Conservation (phyloP, 2,113 vertebrate genomes). For the Zapornia atra region DNA sequence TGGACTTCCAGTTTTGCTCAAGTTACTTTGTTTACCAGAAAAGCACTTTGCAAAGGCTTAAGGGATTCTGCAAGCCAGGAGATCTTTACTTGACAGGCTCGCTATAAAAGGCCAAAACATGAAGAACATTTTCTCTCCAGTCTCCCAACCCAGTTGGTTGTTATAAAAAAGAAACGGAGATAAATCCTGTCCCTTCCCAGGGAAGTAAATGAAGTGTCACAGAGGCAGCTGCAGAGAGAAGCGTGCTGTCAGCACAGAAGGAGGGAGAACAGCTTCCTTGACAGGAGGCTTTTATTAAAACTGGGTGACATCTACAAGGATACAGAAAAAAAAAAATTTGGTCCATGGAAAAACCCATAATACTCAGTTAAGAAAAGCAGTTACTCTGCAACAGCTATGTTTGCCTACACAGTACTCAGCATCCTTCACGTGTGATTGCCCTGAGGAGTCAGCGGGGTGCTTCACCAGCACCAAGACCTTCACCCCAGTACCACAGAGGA, state of each 20-base stretch:
- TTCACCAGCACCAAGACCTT: slow-evolving; percentile 64
- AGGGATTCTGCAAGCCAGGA: not conserved
- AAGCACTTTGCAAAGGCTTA: not conserved
- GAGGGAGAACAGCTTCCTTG: slow-evolving; percentile 44
- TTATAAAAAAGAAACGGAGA: not conserved
- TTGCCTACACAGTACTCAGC: slow-evolving; percentile 58
- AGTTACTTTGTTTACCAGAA: not conserved
- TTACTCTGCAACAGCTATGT: slow-evolving; percentile 70
- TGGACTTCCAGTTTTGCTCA: not conserved
- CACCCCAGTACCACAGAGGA: slow-evolving; percentile 64
- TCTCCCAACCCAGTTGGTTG: not conserved
- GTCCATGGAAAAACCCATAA: slow-evolving; percentile 78
- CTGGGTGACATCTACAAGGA: slow-evolving; percentile 77
- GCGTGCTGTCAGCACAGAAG: not conserved
- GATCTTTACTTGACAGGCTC: not conserved
- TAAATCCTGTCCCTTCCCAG: not conserved
- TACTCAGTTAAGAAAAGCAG: slow-evolving; percentile 78
- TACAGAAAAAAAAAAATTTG: slow-evolving; percentile 84
- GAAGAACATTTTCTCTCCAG: not conserved
- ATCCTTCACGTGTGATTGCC: slow-evolving; percentile 56
- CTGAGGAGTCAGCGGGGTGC: slow-evolving; percentile 54
- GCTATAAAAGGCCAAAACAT: slow-evolving; percentile 32
- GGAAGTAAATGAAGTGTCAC: not conserved
- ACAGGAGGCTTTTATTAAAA: slow-evolving; percentile 86
- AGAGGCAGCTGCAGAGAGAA: not conserved